phyloP scores from a whole-genome alignment of 2,797 vertebrate species.

The Borostomias antarcticus region DNA sequence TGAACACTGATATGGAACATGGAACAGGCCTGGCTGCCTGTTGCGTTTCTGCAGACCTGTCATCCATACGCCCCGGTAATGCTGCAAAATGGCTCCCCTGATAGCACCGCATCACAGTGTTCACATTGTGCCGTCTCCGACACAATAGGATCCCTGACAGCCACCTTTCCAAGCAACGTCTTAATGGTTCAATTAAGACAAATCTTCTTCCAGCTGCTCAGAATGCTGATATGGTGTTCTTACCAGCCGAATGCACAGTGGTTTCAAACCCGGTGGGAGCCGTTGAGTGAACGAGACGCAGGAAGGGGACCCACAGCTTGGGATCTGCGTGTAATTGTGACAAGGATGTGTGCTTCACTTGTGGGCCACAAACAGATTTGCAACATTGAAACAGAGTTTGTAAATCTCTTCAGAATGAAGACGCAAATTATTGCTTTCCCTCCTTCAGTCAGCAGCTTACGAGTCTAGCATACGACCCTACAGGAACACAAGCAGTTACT shows the following conservation, averaged over 20 bases:
- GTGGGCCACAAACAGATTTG: conserved; percentile 45
- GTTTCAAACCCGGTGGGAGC: conserved; percentile 49
- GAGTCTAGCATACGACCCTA: conserved; percentile 42
- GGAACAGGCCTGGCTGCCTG: conserved; percentile 35
- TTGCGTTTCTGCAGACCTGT: conserved; percentile 26
- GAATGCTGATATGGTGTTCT: conserved; percentile 62
- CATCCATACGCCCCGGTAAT: conserved; percentile 43
- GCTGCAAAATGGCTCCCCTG: conserved; percentile 19
- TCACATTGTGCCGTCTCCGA: conserved; percentile 25
- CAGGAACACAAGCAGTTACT: conserved; percentile 24
- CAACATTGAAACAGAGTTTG: conserved; percentile 30
- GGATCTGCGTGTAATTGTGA: conserved; percentile 51
- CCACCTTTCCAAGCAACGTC: conserved; percentile 39
- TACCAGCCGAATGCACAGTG: conserved; percentile 58
- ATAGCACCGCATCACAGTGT: conserved; percentile 12
- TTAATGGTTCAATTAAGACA: no score
- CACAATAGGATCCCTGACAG: conserved; percentile 23
- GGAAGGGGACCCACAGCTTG: conserved; percentile 49
- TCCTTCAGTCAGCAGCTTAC: conserved; percentile 14
- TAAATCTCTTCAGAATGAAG: conserved; percentile 30
- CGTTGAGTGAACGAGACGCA: conserved; percentile 31
- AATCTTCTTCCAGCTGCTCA: no score
- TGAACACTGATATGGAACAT: conserved; percentile 52
- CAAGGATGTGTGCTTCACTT: conserved; percentile 40
- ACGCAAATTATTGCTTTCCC: conserved; percentile 18